Base-by-base conservation (phyloP, 2,113 vertebrate species). In the Mesembrinibis cayennensis region DNA sequence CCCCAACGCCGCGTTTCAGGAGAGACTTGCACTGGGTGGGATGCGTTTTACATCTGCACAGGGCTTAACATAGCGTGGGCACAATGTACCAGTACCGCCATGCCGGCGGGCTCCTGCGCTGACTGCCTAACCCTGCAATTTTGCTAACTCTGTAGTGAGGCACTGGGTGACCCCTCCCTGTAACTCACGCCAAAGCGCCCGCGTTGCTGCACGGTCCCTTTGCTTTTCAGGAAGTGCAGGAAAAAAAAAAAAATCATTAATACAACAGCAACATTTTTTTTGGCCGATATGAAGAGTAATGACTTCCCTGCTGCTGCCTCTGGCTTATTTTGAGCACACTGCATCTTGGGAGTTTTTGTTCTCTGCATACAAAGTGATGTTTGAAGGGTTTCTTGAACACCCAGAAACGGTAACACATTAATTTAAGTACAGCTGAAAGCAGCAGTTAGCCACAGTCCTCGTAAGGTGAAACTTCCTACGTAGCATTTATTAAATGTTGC, bases 41-140 rank as follows among this genome's bases (percentile, higher is more conserved):
- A 19, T 6, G 26, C 1, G 7, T 2, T 20, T 19, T 36, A 27
- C 36, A 25, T 2, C 49, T 8, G 1, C 36, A 12, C 42, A 2
- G 53, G 18, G 11, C 27, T 52, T 10, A 8, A 7, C 27, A 2
- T 0, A 2, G 27, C 0, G 3, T 1, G 23, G 71, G 32, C 18
- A 3, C 2, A 4, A 40, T 1, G 8, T 9, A 6, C 8, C 1
- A 1, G 25, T 3, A 11, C 77, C 3, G 11, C 52, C 5, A 1
- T 0, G 40, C 21, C 1, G 9, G 20, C 1, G 3, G 45, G 76
- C 29, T 26, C 38, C 67, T 2, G 27, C 4, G 2, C 38, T 1
- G 18, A 3, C 38, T 5, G 4, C 38, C 45, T 3, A 21, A 3
- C 25, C 36, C 40, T 1, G 7, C 42, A 1, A 2, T 6, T 27